Evolutionary conservation across 2,797 vertebrate species (phyloP).

Genomic region (Hephaestus fuliginosus): DNA sequence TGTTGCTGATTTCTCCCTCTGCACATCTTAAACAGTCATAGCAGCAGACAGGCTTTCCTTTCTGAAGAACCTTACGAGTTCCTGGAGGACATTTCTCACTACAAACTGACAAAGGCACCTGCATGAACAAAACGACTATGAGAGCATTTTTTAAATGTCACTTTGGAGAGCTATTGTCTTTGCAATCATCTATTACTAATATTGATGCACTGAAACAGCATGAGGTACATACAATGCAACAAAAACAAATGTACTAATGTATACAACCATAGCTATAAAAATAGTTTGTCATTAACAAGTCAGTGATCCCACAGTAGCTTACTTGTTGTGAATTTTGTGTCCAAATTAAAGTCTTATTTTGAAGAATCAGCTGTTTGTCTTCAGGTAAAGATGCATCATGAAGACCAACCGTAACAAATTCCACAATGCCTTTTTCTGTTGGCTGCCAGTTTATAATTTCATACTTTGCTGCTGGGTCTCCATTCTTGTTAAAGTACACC

Average conservation of each 20-base stretch:
- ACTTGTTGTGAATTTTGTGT: constrained; percentile 67
- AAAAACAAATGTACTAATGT: too few species aligned
- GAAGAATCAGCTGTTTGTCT: constrained; percentile 67
- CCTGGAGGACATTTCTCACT: constrained; percentile 75
- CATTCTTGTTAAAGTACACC: constrained; percentile 81
- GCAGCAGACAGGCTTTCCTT: constrained; percentile 81
- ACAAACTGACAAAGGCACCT: constrained; percentile 81
- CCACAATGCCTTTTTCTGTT: constrained; percentile 47
- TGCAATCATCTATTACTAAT: neutral
- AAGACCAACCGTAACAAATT: constrained; percentile 77
- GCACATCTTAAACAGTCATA: constrained; percentile 82
- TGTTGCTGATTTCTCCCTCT: constrained; percentile 81
- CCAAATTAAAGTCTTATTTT: constrained; percentile 73
- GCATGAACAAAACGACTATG: neutral
- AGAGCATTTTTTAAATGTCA: neutral
- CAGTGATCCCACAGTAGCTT: neutral
- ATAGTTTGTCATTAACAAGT: neutral
- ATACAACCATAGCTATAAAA: neutral
- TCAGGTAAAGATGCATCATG: constrained; percentile 75
- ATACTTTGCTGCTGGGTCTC: constrained; percentile 82
- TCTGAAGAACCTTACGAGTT: constrained; percentile 78
- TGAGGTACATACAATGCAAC: too few species aligned
- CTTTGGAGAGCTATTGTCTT: neutral
- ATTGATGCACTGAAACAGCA: neutral
- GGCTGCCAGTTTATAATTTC: constrained; percentile 84